Conservation (phyloP, 1,140 invertebrate genomes). For the Pantala flavescens region DNA sequence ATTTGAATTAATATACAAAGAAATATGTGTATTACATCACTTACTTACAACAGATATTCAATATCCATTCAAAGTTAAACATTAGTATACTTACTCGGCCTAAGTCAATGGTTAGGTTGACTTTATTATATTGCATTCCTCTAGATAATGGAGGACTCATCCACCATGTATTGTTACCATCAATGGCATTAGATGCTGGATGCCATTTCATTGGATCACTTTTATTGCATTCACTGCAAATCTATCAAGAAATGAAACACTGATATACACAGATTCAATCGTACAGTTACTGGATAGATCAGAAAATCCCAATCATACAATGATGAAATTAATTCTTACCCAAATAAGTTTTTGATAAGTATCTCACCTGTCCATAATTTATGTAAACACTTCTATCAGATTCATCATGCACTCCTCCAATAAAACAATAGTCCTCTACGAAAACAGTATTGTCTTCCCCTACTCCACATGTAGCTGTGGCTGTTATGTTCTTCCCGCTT, state of each 20-base stretch:
- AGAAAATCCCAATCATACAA: too few relatives aligned
- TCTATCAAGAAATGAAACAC: conserved; percentile 41
- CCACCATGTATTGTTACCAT: conserved; percentile 93
- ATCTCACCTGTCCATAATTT: conserved; percentile 72
- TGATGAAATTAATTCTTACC: neutral
- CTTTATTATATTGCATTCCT: conserved; percentile 91
- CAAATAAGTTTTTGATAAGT: neutral
- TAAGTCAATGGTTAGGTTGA: conserved; percentile 93
- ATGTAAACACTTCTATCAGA: conserved; percentile 57
- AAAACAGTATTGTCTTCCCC: conserved; percentile 52
- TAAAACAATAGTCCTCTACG: conserved; percentile 84
- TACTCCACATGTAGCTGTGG: conserved; percentile 73
- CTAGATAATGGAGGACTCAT: conserved; percentile 94
- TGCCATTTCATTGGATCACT: conserved; percentile 62
- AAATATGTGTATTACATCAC: neutral
- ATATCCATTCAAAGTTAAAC: neutral
- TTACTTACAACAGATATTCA: neutral
- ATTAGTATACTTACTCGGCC: conserved; percentile 64
- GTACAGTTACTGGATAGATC: too few relatives aligned
- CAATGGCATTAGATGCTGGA: conserved; percentile 82
- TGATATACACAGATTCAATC: too few relatives aligned
- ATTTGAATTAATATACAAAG: neutral
- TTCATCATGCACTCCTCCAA: conserved; percentile 84
- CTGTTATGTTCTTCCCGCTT: conserved; percentile 70
- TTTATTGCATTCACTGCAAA: conserved; percentile 86